Base-by-base conservation (phyloP, 2,113 vertebrate species). In the Tiliqua scincoides region DNA sequence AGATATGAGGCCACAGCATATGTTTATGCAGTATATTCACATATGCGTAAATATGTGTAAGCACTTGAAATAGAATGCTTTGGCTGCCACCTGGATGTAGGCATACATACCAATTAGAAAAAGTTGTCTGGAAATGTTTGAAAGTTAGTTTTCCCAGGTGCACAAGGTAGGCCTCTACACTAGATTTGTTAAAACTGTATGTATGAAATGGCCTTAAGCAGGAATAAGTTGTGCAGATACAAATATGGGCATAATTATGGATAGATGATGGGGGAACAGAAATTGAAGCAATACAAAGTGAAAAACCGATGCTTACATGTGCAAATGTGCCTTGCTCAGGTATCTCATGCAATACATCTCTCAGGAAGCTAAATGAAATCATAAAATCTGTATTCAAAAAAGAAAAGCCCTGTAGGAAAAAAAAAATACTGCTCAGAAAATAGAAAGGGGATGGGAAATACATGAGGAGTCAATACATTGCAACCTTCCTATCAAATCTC, bases 311-410 rank as follows among this genome's bases (percentile, higher is more conserved):
- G 57, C 72, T 82, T 23, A 6, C 30, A 54, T 43, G 27, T n/a
- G 23, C 63, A 91, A 68, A 79, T 35, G 74, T 89, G 18, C 11
- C 11, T 84, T 86, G 63, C 37, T 62, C 30, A 89, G 84, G 35
- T 78, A 88, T 87, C 89, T 48, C 30, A n/a, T 80, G 30, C 87
- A 71, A 27, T 77, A 30, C 37, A 79, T 74, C 84, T 63, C 92
- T 85, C 17, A 87, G 48, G n/a, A 88, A 90, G 78, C 32, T 25
- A 89, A 88, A 91, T 91, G 80, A 87, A 87, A 32, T 75, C 62
- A 70, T 63, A 74, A 84, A n/a, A 75, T 75, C 27, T 63, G 40
- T 85, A 93, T 87, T 87, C 54, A 65, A 40, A 82, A n/a, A 74
- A 86, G 25, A 54, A 92, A 87, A 90, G 1, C 2, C 4, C 30